These are phyloP conservation scores for Erythrocebus patas DNA, from an alignment of 2,113 vertebrate species.

Conservation along the genomic window DNA sequence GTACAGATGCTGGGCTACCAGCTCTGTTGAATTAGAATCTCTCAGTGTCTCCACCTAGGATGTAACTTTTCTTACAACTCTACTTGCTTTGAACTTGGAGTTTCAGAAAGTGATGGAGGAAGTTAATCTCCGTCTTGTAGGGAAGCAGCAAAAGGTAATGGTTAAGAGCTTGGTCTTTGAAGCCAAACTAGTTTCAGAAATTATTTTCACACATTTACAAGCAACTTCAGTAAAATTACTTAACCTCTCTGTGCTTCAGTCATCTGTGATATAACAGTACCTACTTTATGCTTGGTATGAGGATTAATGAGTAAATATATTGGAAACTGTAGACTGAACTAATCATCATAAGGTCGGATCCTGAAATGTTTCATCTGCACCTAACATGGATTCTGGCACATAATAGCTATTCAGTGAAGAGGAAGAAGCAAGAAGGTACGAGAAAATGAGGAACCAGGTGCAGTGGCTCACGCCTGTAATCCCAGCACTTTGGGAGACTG, in stretches of 20 bases:
- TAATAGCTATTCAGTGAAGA: neutral
- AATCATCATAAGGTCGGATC: neutral
- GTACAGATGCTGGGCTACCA: neutral
- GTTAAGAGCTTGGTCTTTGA: neutral
- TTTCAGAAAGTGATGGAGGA: neutral
- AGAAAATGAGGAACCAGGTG: neutral
- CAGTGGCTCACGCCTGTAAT: no score
- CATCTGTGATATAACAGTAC: neutral
- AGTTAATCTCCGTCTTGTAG: neutral
- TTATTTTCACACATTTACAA: neutral
- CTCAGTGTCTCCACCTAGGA: neutral
- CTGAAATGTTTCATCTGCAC: neutral
- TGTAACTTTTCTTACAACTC: neutral
- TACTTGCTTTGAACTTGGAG: conserved; percentile 1
- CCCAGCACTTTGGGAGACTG: no score
- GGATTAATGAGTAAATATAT: neutral
- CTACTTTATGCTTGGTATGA: neutral
- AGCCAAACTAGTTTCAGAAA: conserved; percentile 25
- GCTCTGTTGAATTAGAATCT: neutral
- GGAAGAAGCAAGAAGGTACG: neutral
- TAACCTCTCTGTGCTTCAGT: neutral
- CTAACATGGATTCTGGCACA: neutral
- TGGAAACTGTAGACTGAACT: neutral
- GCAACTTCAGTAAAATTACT: neutral
- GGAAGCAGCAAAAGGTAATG: neutral